Evolutionary conservation across 2,113 vertebrate species (phyloP).

Genomic region (Phyllostomus discolor): DNA sequence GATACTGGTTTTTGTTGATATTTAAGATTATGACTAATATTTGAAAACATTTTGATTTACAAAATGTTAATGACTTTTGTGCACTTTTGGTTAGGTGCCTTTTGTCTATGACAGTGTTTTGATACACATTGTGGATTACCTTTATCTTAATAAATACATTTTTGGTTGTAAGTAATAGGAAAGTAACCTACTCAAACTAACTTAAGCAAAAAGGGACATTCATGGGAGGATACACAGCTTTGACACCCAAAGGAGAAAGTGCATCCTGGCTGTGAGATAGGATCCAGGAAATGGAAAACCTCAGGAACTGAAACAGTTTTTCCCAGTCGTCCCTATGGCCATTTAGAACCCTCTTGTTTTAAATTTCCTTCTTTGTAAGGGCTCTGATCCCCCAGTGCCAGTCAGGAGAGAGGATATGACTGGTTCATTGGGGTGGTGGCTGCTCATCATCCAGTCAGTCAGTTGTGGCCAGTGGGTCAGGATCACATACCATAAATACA

Average conservation of each 20-base stretch:
- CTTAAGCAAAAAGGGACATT: neutral
- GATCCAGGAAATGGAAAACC: neutral
- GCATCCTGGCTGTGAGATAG: neutral
- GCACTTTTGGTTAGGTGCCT: neutral
- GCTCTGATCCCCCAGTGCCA: neutral
- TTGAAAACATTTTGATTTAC: conserved; percentile 18
- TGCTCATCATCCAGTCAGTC: neutral
- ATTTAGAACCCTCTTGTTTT: neutral
- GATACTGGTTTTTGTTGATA: neutral
- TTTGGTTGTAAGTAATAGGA: neutral
- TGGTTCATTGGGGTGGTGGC: neutral
- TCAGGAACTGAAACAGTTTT: neutral
- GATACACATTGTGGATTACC: neutral
- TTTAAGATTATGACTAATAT: neutral
- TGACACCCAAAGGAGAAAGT: neutral
- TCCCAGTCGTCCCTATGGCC: neutral
- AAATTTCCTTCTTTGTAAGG: neutral
- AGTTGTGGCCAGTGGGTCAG: neutral
- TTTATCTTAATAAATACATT: neutral
- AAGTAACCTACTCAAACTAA: neutral
- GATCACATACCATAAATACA: neutral
- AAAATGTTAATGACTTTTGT: neutral
- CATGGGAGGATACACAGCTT: neutral
- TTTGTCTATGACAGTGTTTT: neutral
- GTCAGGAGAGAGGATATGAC: neutral